Evolutionary conservation across 2,888 invertebrate genomes (phyloP), one percentile per base, ranked within the genome.

Genomic region (Nomada flava): DNA sequence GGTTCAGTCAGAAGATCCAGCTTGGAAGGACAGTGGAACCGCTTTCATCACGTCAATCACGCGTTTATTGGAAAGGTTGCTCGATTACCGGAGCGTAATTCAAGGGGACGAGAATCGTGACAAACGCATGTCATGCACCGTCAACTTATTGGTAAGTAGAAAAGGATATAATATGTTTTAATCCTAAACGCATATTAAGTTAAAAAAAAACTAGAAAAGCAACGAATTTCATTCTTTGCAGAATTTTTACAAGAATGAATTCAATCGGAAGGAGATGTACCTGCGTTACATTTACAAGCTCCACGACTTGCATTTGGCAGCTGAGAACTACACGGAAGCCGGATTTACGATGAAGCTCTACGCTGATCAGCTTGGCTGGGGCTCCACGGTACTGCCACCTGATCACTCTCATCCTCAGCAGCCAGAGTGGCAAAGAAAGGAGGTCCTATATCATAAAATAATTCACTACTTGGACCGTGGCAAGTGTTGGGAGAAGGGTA

Each of bases 401-500:
- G 97, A 97, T 91, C 95, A 96, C 0, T 95, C 95, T 89, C 96
- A 96, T 91, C 96, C 96, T 0, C 97, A 96, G 5, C 96, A 97
- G 87, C 96, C 96, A 0, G 98, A 98, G 92, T 98, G 98, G 96
- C 97, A 98, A 92, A 95, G 98, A 23, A 98, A 98, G 93, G 98
- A 99, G 92, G 95, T 96, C 59, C 95, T 99, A 0, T 98, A 98
- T 93, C 96, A 97, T 89, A 96, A 97, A 94, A 98, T 98, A 62
- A 96, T 99, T 72, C 96, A 97, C 90, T 98, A 98, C 92, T 98
- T 98, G 91, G 98, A 99, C 92, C 97, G 97, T 85, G 99, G 99
- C 88, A 98, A 98, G 96, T 98, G 98, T 89, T 99, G 99, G 99
- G 99, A 99, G 92, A 98, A 98, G 94, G 98, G 98, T 0, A 96